Base-by-base conservation (phyloP, 2,113 vertebrate genomes). In the Rhombomys opimus region DNA sequence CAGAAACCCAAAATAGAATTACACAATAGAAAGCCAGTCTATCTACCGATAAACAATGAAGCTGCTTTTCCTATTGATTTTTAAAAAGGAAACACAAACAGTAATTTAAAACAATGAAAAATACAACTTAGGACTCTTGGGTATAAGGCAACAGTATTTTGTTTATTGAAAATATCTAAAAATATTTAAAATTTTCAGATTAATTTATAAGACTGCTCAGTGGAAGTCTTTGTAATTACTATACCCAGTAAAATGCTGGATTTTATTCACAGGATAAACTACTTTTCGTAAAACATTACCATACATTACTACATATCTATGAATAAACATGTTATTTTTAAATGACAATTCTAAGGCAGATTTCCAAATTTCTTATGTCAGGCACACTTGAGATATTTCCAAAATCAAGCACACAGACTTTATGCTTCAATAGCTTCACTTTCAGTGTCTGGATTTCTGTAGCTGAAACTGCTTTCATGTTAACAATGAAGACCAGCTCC, bases 231-330 rank as follows among this genome's bases (percentile, higher is more conserved):
- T 88, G 35, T 57, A 95, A 96, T 96, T 89, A 95, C n/a, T 50
- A 86, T 76, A 97, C 46, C 84, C 3, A 84, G 84, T 25, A 65
- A 82, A 54, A 94, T 82, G 50, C 22, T 85, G 25, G n/a, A 92
- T 87, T 95, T 97, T 97, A 91, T 91, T 94, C 38, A 67, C 8
- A 95, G 87, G 93, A 93, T 18, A 95, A 22, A 81, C 7, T 88
- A 57, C 27, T 92, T 96, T 96, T 75, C 90, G 38, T 73, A 88
- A 73, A 59, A 7, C 72, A 95, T 77, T 76, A 91, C 18, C 82
- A 68, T 13, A 95, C 7, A 95, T 52, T 87, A 52, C 65, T 52
- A 17, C 52, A 5, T 7, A 88, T 78, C 90, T 82, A 82, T 78
- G 27, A 95, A 87, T 59, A 35, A 76, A 7, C 35, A 54, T 68